Evolutionary conservation across 2,797 vertebrate genomes (phyloP), one percentile per base, ranked within the genome.

Genomic region (Pantherophis vulpinus): DNA sequence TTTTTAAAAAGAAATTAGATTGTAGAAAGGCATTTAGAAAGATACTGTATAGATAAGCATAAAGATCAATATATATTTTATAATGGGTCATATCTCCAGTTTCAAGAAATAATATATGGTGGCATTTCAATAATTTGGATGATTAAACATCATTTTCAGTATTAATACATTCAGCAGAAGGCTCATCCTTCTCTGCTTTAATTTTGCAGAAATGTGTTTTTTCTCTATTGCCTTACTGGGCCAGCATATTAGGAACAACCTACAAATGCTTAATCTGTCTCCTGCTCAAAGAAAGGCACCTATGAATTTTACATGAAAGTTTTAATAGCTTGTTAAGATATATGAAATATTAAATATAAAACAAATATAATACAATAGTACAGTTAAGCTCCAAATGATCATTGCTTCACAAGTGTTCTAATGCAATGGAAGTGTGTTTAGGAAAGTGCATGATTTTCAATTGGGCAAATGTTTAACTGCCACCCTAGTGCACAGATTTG

Each of bases 311-410:
- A 90, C n/a, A 6, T 12, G 70, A 2, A 92, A 88, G 23, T 91
- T 47, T 93, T 94, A 93, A 83, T 42, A 88, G 89, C 93, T 94
- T 6, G 91, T 88, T 58, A 42, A 91, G 63, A 92, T 83, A 86
- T 90, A 86, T 91, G 91, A 94, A 93, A 92, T 8, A 91, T 88
- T 66, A 97, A 96, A 88, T 94, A 92, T 20, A 95, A 96, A 96
- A 95, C 91, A 27, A 88, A 23, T 93, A 20, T 91, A 83, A 92
- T 37, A 74, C 88, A 90, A 88, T 93, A 95, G 59, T 94, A 88
- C 56, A 94, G 90, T 94, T 90, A 56, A 42, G 47, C 92, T 95
- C 74, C 13, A 29, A 93, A 55, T 61, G 94, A 51, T 74, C 87
- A 42, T 89, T 70, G 91, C 32, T 92, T 90, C 59, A 94, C 95